Evolutionary conservation across 2,888 invertebrate genomes (phyloP).

Genomic region (Acanthosoma haemorrhoidale): DNA sequence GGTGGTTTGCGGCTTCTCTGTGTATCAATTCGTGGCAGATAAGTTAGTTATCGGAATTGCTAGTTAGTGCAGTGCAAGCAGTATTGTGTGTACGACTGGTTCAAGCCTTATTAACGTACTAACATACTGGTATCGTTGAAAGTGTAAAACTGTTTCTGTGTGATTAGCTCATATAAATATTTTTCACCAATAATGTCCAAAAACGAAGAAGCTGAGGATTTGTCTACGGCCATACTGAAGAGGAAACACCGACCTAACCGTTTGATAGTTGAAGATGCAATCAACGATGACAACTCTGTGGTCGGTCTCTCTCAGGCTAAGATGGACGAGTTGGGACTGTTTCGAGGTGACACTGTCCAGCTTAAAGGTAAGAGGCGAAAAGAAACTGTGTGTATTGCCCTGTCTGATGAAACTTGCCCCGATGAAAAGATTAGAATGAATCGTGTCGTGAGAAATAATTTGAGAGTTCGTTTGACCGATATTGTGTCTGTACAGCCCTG

Average conservation of each 20-base stretch:
- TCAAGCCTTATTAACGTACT: too few relatives aligned
- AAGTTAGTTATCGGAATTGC: background rate
- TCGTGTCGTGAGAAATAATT: conserved; percentile 89
- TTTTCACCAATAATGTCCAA: conserved; percentile 14
- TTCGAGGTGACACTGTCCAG: conserved; percentile 94
- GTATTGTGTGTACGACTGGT: too few relatives aligned
- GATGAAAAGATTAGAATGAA: conserved; percentile 98
- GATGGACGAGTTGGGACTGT: conserved; percentile 93
- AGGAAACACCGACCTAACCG: conserved; percentile 96
- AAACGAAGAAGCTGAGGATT: conserved; percentile 2
- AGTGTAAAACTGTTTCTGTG: background rate
- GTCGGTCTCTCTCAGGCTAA: conserved; percentile 93
- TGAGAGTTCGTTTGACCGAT: conserved; percentile 90
- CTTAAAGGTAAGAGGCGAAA: conserved; percentile 94
- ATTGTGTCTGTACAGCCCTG: conserved; percentile 90
- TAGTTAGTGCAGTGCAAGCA: background rate
- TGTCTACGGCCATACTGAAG: conserved; percentile 88
- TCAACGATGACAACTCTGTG: conserved; percentile 97
- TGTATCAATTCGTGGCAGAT: background rate
- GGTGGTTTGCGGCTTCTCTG: background rate
- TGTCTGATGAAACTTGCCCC: conserved; percentile 90
- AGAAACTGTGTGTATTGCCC: conserved; percentile 95
- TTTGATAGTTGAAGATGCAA: conserved; percentile 93
- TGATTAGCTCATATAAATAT: too few relatives aligned
- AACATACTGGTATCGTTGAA: too few relatives aligned